These are phyloP conservation scores for Hermodice carunculata DNA, from an alignment of 2,888 invertebrate species.

Conservation along the genomic window DNA sequence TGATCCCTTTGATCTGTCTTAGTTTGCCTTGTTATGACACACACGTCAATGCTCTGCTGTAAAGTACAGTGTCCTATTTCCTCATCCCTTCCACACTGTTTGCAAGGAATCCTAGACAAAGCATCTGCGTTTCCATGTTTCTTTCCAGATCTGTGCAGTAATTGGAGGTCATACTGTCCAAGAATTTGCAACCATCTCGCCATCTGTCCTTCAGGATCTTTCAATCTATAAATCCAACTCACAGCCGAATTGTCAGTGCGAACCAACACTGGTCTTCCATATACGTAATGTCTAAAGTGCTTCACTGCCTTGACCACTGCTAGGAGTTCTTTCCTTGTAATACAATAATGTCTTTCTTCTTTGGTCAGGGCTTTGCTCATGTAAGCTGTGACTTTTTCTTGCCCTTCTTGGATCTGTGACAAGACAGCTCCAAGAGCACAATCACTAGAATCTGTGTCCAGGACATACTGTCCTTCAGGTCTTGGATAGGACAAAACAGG, in stretches of 20 bases:
- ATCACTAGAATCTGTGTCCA: conserved; percentile 34
- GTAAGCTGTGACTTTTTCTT: conserved; percentile 29
- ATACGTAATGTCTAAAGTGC: conserved; percentile 45
- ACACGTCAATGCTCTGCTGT: no score
- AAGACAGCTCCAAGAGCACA: conserved; percentile 29
- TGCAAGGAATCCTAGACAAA: neutral
- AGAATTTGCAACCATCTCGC: conserved; percentile 17
- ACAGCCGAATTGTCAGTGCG: conserved; percentile 45
- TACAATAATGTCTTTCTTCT: conserved; percentile 31
- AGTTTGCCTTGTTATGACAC: no score
- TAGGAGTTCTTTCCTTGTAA: conserved; percentile 28
- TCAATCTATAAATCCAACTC: conserved; percentile 32
- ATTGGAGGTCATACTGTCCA: neutral
- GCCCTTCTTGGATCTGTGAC: conserved; percentile 29
- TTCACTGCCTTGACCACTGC: conserved; percentile 35
- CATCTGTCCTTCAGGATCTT: conserved; percentile 25
- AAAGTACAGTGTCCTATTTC: no score
- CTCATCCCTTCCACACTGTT: conserved; percentile 1
- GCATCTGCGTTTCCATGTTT: conserved; percentile 18
- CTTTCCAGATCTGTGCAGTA: neutral
- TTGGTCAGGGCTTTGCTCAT: conserved; percentile 33
- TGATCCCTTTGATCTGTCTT: no score
- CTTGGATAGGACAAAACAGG: conserved; percentile 33
- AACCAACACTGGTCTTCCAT: conserved; percentile 34
- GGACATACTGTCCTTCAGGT: conserved; percentile 19